Base-by-base conservation (phyloP, 2,888 invertebrate species). In the Hydrotaea cyrtoneurina region DNA sequence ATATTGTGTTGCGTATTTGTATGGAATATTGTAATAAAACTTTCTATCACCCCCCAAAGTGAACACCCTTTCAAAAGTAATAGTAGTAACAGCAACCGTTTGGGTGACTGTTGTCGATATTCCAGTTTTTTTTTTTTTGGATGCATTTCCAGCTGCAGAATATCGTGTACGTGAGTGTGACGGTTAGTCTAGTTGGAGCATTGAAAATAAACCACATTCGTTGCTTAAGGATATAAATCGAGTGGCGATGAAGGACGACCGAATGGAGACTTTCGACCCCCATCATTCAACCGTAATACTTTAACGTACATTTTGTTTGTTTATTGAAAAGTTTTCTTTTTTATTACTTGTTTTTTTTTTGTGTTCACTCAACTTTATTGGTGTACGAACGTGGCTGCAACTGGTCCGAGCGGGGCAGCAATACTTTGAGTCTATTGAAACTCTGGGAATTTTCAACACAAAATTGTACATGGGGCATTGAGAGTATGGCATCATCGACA, bases 361-460 rank as follows among this genome's bases (percentile, higher is more conserved):
- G n/a, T 26, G 3, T 5, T 13, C 13, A 15, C 11, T 31, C 59
- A 15, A 11, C 31, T 59, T 1, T 23, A 26, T 3, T 21, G 21
- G 19, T n/a, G n/a, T n/a, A n/a, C n/a, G n/a, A n/a, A n/a, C n/a
- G 21, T 21, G 55, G 21, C 31, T 36, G 64, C 36, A 64, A 64
- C 11, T 17, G 64, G 36, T 11, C 26, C 59, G 7, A 15, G n/a
- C n/a, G n/a, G 8, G 36, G 31, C 36, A 8, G 36, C 36, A 64
- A 17, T 64, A 36, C n/a, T 39, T 64, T 36, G 36, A 64, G 64
- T 64, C 36, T 64, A 64, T 64, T 64, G 64, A 64, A 64, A 36
- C 36, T 36, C 36, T 8, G 36, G 36, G 64, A 64, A 64, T 36
- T 64, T 64, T 64, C 64, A 64, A 36, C 31, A 36, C n/a, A 64